phyloP scores from a whole-genome alignment of 2,797 vertebrate species.

The Bryconaethiops microstoma region DNA sequence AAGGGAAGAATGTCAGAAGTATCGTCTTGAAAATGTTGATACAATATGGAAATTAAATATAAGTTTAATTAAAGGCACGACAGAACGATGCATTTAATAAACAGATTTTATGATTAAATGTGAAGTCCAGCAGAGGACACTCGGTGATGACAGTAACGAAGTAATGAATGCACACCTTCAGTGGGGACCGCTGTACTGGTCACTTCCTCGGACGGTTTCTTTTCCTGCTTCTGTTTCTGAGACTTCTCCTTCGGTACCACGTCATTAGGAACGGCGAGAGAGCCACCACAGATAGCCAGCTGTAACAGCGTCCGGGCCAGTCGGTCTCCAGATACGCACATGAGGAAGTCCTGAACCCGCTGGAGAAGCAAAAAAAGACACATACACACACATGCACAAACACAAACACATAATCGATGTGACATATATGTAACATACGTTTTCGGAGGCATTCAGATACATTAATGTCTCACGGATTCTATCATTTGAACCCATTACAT shows the following conservation, averaged over 20 bases:
- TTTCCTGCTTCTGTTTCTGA: constrained; percentile 49
- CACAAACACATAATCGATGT: neutral
- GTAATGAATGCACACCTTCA: constrained; percentile 68
- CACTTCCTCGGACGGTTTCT: constrained; percentile 55
- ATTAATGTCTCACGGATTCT: too few species aligned
- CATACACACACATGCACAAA: neutral
- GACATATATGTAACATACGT: too few species aligned
- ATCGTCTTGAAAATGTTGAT: too few species aligned
- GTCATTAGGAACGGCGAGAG: constrained; percentile 74
- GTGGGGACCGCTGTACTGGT: constrained; percentile 60
- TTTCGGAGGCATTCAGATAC: too few species aligned
- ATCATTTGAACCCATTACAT: too few species aligned
- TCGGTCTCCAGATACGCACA: constrained; percentile 66
- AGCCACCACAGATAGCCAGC: constrained; percentile 80
- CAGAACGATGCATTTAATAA: too few species aligned
- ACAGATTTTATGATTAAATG: neutral
- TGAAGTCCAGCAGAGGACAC: neutral
- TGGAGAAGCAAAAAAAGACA: constrained; percentile 51
- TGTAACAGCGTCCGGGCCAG: constrained; percentile 76
- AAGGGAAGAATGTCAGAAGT: too few species aligned
- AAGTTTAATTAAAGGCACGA: too few species aligned
- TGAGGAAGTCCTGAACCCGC: constrained; percentile 75
- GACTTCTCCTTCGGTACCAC: constrained; percentile 72
- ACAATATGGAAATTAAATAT: too few species aligned
- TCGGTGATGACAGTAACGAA: neutral